Conservation (phyloP, 2,797 vertebrate genomes). For the Halcyon badia region DNA sequence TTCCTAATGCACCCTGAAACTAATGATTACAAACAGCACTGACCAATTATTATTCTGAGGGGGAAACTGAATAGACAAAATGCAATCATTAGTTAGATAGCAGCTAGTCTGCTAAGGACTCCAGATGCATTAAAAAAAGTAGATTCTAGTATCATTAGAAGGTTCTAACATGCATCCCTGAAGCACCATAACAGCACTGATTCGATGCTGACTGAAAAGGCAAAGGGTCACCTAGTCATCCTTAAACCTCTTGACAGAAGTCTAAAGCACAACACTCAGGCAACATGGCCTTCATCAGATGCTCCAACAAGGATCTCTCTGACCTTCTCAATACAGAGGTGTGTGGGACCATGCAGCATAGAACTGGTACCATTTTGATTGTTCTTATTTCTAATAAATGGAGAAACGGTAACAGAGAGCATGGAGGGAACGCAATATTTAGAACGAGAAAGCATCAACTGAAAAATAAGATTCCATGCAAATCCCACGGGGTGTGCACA, state of each 20-base stretch:
- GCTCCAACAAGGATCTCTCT: not conserved
- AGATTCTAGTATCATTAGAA: not conserved
- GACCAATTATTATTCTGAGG: constrained; percentile 26
- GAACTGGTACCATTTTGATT: fast-evolving
- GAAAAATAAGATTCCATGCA: not conserved
- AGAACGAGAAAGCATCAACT: not conserved
- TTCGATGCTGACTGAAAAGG: not conserved
- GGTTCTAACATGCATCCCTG: not conserved
- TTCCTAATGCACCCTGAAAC: not conserved
- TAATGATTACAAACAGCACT: not conserved
- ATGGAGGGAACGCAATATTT: not conserved
- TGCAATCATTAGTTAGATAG: constrained; percentile 30
- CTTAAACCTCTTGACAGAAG: not conserved
- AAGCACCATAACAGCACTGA: not conserved
- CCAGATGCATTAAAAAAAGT: not conserved
- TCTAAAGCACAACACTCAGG: not conserved
- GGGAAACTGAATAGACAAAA: not conserved
- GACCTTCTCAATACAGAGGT: not conserved
- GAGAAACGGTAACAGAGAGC: not conserved
- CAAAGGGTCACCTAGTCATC: not conserved
- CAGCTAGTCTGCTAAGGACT: constrained; percentile 32
- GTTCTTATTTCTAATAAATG: not conserved
- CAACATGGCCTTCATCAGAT: not conserved
- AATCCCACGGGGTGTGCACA: not conserved
- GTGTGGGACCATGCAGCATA: not conserved